phyloP scores from a whole-genome alignment of 2,113 vertebrate genomes.

The Lycaon pictus region DNA sequence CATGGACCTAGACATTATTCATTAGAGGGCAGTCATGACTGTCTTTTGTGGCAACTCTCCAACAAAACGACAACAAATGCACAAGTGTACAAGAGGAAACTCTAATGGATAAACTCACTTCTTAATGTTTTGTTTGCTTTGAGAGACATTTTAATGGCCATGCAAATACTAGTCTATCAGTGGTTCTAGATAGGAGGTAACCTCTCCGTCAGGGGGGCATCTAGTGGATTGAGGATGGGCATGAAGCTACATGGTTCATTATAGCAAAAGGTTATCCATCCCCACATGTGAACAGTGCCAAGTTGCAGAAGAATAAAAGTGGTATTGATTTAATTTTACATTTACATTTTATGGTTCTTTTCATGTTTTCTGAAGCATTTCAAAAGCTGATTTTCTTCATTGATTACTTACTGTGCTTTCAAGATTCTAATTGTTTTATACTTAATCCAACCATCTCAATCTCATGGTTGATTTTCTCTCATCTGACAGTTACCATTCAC shows the following conservation, averaged over 20 bases:
- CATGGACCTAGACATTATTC: not conserved
- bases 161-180: accelerated
- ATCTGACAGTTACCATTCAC: not conserved
- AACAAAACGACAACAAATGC: not conserved
- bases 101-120: not conserved
- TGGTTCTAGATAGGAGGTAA: not conserved
- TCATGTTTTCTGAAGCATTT: not conserved
- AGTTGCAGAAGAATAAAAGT: not conserved
- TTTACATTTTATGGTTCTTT: not conserved
- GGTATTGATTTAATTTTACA: not conserved
- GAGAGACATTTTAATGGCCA: accelerated
- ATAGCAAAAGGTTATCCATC: accelerated
- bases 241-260: accelerated
- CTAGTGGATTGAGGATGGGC: accelerated
- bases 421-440: not conserved
- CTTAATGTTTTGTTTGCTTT: not conserved
- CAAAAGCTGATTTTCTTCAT: constrained; percentile 37
- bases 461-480: constrained; percentile 70
- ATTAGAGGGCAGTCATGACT: accelerated
- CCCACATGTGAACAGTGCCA: accelerated
- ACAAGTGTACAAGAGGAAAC: too few relatives aligned
- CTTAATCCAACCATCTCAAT: not conserved
- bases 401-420: not conserved
- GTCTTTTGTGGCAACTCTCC: not conserved
- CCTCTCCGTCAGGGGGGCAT: accelerated